Percentiles rank a stretch among this genome's conserved stretches.
Evolutionary conservation across 2,888 invertebrate genomes (phyloP).

Genomic region (Prosopocoilus inquinatus): DNA sequence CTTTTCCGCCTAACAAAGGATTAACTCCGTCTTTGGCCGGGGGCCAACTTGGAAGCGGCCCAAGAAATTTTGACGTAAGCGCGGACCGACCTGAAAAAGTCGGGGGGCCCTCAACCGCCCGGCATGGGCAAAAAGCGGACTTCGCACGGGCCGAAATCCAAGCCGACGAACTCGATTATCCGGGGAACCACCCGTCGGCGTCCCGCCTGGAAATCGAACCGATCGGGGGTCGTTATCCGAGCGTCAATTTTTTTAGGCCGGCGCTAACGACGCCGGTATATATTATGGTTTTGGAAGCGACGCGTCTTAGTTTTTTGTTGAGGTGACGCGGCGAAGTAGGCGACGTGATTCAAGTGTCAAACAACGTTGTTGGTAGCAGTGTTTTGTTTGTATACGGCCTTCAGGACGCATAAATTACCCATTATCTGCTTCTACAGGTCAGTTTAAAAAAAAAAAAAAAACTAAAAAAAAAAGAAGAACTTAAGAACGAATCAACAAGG

Average conservation of each 20-base stretch:
- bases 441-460: background rate
- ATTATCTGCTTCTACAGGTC: background rate
- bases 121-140: background rate
- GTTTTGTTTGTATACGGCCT: background rate
- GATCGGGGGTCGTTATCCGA: background rate
- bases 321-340: background rate
- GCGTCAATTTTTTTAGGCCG: slow-evolving; percentile 1
- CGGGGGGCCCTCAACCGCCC: background rate
- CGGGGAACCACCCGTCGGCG: background rate
- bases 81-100: slow-evolving; percentile 11
- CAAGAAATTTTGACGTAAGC: slow-evolving; percentile 30
- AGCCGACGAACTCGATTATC: background rate
- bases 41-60: slow-evolving; percentile 54
- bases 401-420: background rate
- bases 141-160: background rate
- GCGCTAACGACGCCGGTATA: slow-evolving; percentile 3
- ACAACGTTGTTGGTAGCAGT: slow-evolving; percentile 6
- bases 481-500: too few relatives aligned
- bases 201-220: background rate
- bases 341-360: background rate
- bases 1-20: slow-evolving; percentile 34
- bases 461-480: too few relatives aligned
- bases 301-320: slow-evolving; percentile 11
- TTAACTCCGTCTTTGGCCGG: slow-evolving; percentile 58
- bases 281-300: slow-evolving; percentile 8